phyloP scores from a whole-genome alignment of 2,797 vertebrate genomes.

The Synaphobranchus kaupii region DNA sequence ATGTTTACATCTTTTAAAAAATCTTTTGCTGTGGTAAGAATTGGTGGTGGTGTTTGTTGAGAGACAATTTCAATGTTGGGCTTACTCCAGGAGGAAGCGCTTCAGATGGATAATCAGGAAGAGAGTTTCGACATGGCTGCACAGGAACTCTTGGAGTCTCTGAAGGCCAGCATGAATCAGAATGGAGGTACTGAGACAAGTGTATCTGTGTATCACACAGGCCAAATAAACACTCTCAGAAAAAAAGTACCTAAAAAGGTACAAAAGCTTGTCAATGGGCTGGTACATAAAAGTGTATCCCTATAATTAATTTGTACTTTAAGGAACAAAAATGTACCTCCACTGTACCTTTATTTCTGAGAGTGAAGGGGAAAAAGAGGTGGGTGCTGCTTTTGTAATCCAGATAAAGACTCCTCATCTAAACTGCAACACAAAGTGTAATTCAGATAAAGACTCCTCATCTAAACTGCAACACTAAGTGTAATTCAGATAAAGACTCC shows the following conservation, averaged over 20 bases:
- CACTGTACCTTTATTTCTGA: too few species aligned
- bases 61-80: background rate
- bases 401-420: background rate
- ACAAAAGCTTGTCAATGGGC: too few species aligned
- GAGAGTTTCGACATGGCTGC: conserved; percentile 60
- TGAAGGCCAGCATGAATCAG: conserved; percentile 81
- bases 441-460: background rate
- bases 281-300: too few species aligned
- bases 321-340: too few species aligned
- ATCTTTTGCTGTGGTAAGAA: background rate
- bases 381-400: too few species aligned
- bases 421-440: background rate
- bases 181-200: conserved; percentile 69
- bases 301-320: too few species aligned
- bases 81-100: conserved; percentile 52
- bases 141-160: conserved; percentile 69
- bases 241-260: too few species aligned
- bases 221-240: background rate
- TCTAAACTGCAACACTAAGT: background rate
- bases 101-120: conserved; percentile 48
- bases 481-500: background rate
- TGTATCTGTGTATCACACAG: background rate
- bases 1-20: background rate
- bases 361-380: too few species aligned
- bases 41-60: background rate